Conservation (phyloP, 2,113 vertebrate species). For the Mus pahari region DNA sequence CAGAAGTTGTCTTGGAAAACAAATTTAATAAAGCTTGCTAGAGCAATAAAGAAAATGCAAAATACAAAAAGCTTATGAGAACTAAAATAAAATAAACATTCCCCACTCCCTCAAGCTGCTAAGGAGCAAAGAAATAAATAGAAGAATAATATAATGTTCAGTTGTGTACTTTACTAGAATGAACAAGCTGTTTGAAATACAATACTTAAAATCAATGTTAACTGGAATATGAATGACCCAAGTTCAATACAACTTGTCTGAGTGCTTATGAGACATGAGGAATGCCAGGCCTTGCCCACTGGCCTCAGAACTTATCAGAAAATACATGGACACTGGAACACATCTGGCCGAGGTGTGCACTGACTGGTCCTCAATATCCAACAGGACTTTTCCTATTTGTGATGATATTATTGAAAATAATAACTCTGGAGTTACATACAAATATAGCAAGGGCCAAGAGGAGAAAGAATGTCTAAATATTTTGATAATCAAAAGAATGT, state of each 20-base stretch:
- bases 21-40: not conserved
- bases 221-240: not conserved
- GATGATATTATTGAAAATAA: not conserved
- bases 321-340: fast-evolving
- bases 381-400: not conserved
- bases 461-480: not conserved
- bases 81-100: not conserved
- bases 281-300: fast-evolving
- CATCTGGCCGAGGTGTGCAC: fast-evolving
- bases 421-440: not conserved
- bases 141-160: not conserved
- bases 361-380: not conserved
- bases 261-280: fast-evolving
- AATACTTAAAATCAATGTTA: not conserved
- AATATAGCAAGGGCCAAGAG: not conserved
- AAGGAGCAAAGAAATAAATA: not conserved
- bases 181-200: not conserved
- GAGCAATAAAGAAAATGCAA: not conserved
- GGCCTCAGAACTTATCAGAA: too few species aligned
- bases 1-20: not conserved
- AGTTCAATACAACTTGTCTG: not conserved
- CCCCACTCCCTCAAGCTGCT: not conserved
- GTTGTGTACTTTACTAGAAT: not conserved
- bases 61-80: not conserved
- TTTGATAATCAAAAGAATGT: not conserved